Base-by-base conservation (phyloP, 2,797 vertebrate species). In the Calcarius lapponicus region DNA sequence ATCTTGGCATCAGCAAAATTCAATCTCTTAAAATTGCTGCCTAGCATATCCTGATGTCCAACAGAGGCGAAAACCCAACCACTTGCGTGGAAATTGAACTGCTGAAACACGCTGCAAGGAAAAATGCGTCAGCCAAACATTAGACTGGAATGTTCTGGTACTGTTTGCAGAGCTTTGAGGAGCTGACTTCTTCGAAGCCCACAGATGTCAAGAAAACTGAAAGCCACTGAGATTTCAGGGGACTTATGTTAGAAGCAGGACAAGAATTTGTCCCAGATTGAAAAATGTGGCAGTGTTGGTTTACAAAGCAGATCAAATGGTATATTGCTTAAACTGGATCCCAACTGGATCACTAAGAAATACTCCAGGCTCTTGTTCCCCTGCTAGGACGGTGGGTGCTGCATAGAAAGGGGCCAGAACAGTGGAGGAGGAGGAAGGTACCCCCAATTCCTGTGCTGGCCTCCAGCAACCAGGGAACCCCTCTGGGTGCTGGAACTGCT, bases 361-460 rank as follows among this genome's bases (percentile, higher is more conserved):
- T 9, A 10, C 9, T 45, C 7, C 25, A 43, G 22, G 36, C 22
- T 64, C 16, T 21, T 31, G 10, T 11, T 50, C 17, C 61, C 45
- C 17, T 8, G 60, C n/a, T 2, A 21, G 61, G 31, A 47, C 25
- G 17, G 36, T 8, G 36, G 17, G 20, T 26, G 24, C 26, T 79
- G 42, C 50, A 57, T 45, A 24, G 43, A 24, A 20, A 36, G 3
- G 12, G 26, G 8, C 2, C 36, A n/a, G 32, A 42, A 10, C 7
- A 28, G 38, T 3, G 48, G 15, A 48, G 60, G 31, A 53, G 38
- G 51, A 69, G 45, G 42, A 84, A n/a, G 24, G 51, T 28, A 54
- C 18, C 34, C 2, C 34, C 2, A 2, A 5, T n/a, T 72, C 26
- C 47, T 2, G 2, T 22, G 54, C 21, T 34, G 2, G 3, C 40